Evolutionary conservation across 2,888 invertebrate species (phyloP).

Genomic region (Folsomia manolachei): DNA sequence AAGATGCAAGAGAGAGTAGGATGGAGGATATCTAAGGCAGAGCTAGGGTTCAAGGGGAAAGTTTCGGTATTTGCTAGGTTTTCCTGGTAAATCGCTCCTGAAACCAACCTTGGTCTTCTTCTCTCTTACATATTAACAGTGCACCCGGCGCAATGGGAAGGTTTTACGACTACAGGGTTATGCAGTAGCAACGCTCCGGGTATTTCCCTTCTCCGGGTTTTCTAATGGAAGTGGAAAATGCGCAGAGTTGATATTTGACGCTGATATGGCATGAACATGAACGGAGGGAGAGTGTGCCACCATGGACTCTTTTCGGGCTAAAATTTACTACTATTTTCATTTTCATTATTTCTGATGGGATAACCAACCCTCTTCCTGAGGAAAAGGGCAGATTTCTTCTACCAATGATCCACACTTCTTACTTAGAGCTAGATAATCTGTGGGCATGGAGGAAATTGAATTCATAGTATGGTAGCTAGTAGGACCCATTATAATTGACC

Average conservation of each 20-base stretch:
- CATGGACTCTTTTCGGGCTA: neutral
- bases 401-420: no score
- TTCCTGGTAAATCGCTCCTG: no score
- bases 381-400: no score
- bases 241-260: neutral
- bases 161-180: neutral
- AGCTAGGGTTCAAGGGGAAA: neutral
- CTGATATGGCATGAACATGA: neutral
- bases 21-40: neutral
- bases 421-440: no score
- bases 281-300: neutral
- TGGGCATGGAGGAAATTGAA: no score
- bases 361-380: no score
- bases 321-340: neutral
- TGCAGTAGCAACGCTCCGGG: neutral
- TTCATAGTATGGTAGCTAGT: no score
- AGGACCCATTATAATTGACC: neutral
- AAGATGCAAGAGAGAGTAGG: neutral
- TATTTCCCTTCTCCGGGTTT: slow-evolving; percentile 1
- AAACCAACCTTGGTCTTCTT: neutral
- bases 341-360: no score
- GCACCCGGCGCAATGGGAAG: neutral
- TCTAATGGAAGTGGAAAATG: neutral
- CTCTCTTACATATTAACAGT: neutral
- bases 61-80: neutral